Evolutionary conservation across 2,113 vertebrate species (phyloP), one percentile per base, ranked within the genome.

Genomic region (Oryzias celebensis): DNA sequence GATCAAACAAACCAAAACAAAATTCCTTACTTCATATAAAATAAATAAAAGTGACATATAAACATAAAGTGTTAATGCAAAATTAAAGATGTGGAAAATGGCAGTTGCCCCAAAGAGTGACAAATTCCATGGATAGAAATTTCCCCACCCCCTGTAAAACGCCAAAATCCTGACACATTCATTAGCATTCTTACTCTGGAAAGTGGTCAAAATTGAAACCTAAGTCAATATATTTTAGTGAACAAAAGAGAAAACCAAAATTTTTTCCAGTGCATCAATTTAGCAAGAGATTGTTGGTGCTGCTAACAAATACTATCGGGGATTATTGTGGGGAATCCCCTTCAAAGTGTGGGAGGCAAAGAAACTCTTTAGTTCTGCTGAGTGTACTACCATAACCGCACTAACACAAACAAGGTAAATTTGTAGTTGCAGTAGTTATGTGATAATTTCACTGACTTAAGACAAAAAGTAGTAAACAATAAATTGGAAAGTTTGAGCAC

Each of bases 111-210:
- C 65, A 36, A 52, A 4, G 0, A 14, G 51, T 1, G 7, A 66
- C 42, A 55, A 24, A 78, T 80, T 82, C 81, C 76, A 88, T 76
- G 73, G 82, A 88, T 78, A 61, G 80, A 84, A 88, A 74, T 85
- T 84, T 76, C 79, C 80, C 77, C 82, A 78, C 73, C 71, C 26
- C 60, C 71, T 62, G 46, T 8, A 53, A 3, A 44, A 49, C 14
- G 58, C 75, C 56, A 79, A 60, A 75, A 57, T 81, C 71, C 69
- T 45, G 53, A 55, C 54, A 63, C 23, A 26, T 55, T 71, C 0
- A 17, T 15, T 36, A 14, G 15, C 26, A 64, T 24, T 7, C 31
- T 42, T 31, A 41, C 7, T 61, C 63, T 63, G 52, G 15, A 49
- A 13, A 66, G 52, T 55, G 16, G 14, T 42, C 14, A 62, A 41